These are phyloP conservation scores for Chymomyza fuscimana DNA, from an alignment of 2,888 invertebrate species.

Conservation along the genomic window DNA sequence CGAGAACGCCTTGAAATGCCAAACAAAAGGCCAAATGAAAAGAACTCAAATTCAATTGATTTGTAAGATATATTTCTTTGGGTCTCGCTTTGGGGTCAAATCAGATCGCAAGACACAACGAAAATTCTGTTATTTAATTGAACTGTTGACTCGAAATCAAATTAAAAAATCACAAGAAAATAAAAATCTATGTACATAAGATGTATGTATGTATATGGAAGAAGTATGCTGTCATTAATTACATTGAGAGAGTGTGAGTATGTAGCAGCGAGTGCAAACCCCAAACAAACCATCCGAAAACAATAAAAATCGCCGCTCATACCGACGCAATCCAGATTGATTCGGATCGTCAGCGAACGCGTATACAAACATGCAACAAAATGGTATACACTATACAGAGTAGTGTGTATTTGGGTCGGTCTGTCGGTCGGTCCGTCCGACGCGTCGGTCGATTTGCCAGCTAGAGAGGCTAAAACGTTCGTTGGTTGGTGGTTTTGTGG, in stretches of 20 bases:
- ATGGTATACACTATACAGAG: not conserved
- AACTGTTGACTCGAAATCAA: conserved; percentile 22
- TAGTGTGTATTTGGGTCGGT: not conserved
- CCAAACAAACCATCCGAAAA: conserved; percentile 38
- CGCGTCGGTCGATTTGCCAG: not conserved
- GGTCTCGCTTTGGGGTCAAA: not conserved
- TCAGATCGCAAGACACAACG: not conserved
- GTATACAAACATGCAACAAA: conserved; percentile 1
- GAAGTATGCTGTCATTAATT: conserved; percentile 36
- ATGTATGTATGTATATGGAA: conserved; percentile 17
- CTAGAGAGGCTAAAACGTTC: not conserved
- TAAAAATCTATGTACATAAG: conserved; percentile 10
- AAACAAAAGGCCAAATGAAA: not conserved
- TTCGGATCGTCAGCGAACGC: conserved; percentile 35
- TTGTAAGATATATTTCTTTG: not conserved
- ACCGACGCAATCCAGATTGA: conserved; percentile 53
- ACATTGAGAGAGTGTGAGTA: conserved; percentile 24
- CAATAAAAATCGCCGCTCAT: conserved; percentile 39
- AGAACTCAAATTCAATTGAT: not conserved
- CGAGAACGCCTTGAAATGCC: not conserved
- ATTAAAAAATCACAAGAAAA: conserved; percentile 13
- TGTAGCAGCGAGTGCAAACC: conserved; percentile 8
- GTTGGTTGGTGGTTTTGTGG: not conserved
- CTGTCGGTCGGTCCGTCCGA: too few species aligned
- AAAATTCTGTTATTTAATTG: conserved; percentile 21